Base-by-base conservation (phyloP, 2,888 invertebrate genomes). In the Toxonevra muliebris region DNA sequence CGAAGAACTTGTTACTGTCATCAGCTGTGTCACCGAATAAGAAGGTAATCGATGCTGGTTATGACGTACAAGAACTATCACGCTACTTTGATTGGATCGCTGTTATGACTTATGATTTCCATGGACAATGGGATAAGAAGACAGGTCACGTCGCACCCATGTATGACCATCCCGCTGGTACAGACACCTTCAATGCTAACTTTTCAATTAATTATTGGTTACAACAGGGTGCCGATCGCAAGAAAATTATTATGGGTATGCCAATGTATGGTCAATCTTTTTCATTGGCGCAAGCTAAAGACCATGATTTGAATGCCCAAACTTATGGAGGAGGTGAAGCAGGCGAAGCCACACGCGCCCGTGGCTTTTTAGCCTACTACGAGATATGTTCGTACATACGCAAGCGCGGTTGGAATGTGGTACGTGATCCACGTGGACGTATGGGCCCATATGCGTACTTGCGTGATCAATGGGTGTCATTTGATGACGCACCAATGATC, bases 181-280 rank as follows among this genome's bases (percentile, higher is more conserved):
- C 93, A 74, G 88, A 87, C 60, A 91, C 91, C 10, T 93, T 95
- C 80, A 96, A 95, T 85, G 90, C 93, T 19, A 96, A 96, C 84
- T 95, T 90, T 83, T 92, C 96, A 0, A 92, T 96, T 15, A 88
- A 92, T 81, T 93, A 96, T 82, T 96, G 96, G 96, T 89, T 95
- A 20, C 87, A 88, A 70, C 88, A 90, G 83, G 96, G 96, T 4
- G 94, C 95, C 0, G 89, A 92, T 17, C 88, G 90, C 1, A 89
- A 88, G 65, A 96, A 96, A 81, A 82, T 96, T 0, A 88, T 96
- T 0, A 88, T 96, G 89, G 96, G 96, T 13, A 91, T 94, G 86
- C 95, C 96, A 0, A 90, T 94, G 87, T 96, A 96, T 77, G 96
- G 95, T 0, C 95, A 95, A 80, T 93, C 94, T 0, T 96, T 95